Evolutionary conservation across 2,797 vertebrate species (phyloP).

Genomic region (Microchirus variegatus): DNA sequence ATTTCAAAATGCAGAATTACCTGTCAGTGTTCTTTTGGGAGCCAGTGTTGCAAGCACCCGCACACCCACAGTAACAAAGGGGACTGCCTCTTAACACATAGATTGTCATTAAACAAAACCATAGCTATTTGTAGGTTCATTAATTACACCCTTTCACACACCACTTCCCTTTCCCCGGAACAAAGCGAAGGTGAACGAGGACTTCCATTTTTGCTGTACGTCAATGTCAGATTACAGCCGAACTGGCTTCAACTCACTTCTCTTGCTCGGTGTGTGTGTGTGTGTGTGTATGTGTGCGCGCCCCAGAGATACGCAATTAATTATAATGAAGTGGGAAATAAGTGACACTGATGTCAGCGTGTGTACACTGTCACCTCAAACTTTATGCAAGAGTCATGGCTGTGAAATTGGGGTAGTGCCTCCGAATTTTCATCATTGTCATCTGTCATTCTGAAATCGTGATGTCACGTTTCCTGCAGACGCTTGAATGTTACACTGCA

Average conservation of each 20-base stretch:
- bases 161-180: slow-evolving; percentile 69
- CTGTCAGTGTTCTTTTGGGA: slow-evolving; percentile 72
- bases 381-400: slow-evolving; percentile 64
- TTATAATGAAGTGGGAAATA: slow-evolving; percentile 60
- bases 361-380: slow-evolving; percentile 64
- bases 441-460: slow-evolving; percentile 16
- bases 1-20: slow-evolving; percentile 77
- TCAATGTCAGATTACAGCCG: slow-evolving; percentile 75
- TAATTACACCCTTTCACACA: slow-evolving; percentile 80
- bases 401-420: slow-evolving; percentile 63
- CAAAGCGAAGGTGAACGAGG: slow-evolving; percentile 76
- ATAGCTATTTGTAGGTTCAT: slow-evolving; percentile 80
- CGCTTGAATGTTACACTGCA: slow-evolving; percentile 37
- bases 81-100: slow-evolving; percentile 75
- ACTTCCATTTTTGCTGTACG: slow-evolving; percentile 76
- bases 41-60: slow-evolving; percentile 58
- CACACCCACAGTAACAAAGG: slow-evolving; percentile 72
- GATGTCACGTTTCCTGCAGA: slow-evolving; percentile 50
- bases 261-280: slow-evolving; percentile 21
- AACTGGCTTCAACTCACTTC: slow-evolving; percentile 46
- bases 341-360: slow-evolving; percentile 63
- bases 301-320: slow-evolving; percentile 74
- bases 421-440: slow-evolving; percentile 46
- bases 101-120: slow-evolving; percentile 77
- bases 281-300: slow-evolving; percentile 4